phyloP scores from a whole-genome alignment of 2,888 invertebrate genomes.

The Corbicula japonica region DNA sequence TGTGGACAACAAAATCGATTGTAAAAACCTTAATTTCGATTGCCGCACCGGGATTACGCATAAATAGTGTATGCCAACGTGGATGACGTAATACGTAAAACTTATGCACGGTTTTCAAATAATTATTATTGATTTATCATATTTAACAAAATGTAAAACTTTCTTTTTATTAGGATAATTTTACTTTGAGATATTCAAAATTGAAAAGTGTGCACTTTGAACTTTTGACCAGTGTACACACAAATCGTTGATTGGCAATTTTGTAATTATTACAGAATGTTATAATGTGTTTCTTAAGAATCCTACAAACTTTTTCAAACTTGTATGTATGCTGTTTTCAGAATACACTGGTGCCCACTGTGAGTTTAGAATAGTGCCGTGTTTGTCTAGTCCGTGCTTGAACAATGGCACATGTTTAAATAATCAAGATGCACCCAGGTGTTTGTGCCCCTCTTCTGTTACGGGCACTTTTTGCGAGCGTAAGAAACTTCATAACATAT shows the following conservation, averaged over 20 bases:
- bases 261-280: not conserved
- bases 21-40: too few species aligned
- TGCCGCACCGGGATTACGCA: too few species aligned
- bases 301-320: not conserved
- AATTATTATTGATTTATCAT: too few species aligned
- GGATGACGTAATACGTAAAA: too few species aligned
- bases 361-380: slow-evolving; percentile 7
- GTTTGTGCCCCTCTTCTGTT: slow-evolving; percentile 25
- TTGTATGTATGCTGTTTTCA: not conserved
- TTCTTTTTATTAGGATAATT: not conserved
- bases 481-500: too few species aligned
- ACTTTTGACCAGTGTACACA: not conserved
- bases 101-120: too few species aligned
- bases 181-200: not conserved
- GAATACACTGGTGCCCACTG: slow-evolving; percentile 22
- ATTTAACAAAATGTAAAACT: too few species aligned
- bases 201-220: not conserved
- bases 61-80: too few species aligned
- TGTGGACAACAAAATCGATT: too few species aligned
- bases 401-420: slow-evolving; percentile 38
- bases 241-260: not conserved
- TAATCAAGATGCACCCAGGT: slow-evolving; percentile 9
- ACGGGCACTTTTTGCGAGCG: too few species aligned
- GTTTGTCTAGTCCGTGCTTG: slow-evolving; percentile 17
- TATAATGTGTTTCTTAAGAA: not conserved